Evolutionary conservation across 2,888 invertebrate genomes (phyloP).

Genomic region (Pemphredon lugubris): DNA sequence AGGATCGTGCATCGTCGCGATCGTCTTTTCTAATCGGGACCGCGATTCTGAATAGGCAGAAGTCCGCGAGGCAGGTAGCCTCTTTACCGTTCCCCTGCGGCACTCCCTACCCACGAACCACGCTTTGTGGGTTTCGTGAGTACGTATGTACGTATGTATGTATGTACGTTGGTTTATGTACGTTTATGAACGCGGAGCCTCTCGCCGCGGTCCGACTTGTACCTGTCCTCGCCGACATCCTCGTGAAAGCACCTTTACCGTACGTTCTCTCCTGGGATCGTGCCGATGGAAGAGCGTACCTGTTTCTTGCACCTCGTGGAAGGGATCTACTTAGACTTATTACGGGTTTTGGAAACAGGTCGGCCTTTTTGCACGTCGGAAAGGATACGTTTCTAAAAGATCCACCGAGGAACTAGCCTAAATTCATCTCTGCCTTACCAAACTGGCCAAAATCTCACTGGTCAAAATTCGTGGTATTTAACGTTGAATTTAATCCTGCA

Average conservation of each 20-base stretch:
- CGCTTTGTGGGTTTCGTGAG: slow-evolving; percentile 40
- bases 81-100: slow-evolving; percentile 69
- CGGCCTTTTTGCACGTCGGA: slow-evolving; percentile 46
- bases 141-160: slow-evolving; percentile 35
- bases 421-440: background rate
- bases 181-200: too few species aligned
- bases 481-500: too few species aligned
- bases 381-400: slow-evolving; percentile 27
- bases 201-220: slow-evolving; percentile 52
- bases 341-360: slow-evolving; percentile 70
- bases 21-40: slow-evolving; percentile 44
- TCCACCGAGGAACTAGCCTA: background rate
- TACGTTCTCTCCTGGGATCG: slow-evolving; percentile 58
- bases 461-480: too few species aligned
- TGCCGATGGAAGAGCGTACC: slow-evolving; percentile 44
- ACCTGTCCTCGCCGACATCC: slow-evolving; percentile 62
- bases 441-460: too few species aligned
- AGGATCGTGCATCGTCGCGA: too few species aligned
- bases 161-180: too few species aligned
- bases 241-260: slow-evolving; percentile 66
- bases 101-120: slow-evolving; percentile 60
- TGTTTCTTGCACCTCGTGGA: slow-evolving; percentile 51
- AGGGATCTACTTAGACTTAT: slow-evolving; percentile 63
- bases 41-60: slow-evolving; percentile 55
- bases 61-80: slow-evolving; percentile 61